Evolutionary conservation across 2,797 vertebrate species (phyloP), one percentile per base, ranked within the genome.

Genomic region (Caiman crocodilus): DNA sequence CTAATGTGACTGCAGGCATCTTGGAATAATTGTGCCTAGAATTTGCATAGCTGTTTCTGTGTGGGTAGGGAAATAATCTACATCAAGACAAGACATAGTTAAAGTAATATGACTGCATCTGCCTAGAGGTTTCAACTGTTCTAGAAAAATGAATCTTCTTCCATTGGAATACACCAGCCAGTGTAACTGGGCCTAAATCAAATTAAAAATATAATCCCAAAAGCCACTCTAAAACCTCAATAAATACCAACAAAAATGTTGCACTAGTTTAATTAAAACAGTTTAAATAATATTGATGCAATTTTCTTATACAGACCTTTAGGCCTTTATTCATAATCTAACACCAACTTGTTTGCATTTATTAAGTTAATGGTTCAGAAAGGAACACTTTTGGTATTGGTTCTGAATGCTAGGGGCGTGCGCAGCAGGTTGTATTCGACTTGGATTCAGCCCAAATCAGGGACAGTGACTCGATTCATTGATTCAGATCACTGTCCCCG

Each of bases 111-210:
- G 58, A 1, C n/a, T 7, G 13, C 6, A 61, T 6, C 20, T 25
- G 2, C 3, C 0, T 0, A 76, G 69, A 25, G 58, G 63, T 20
- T 92, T 5, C 17, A 2, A 1, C 10, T 20, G 3, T 6, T 21
- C 71, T 67, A 56, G 32, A 14, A 0, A 32, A 20, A 25, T 1
- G 20, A 93, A 18, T 5, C 23, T 25, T 58, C 17, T 81, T 58
- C 11, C 61, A 50, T 50, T 50, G 42, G 11, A 25, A 73, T 71
- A 55, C 25, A 25, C 42, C 87, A 61, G 4, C 60, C 25, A 50
- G 20, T 25, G 6, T 1, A 14, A 0, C 0, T 9, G 84, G 61
- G 26, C 25, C 65, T 69, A 15, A 79, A 77, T 14, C 15, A 42
- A 78, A 42, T 7, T 30, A 17, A 69, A 50, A 50, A 13, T 21